Evolutionary conservation across 2,888 invertebrate species (phyloP).

Genomic region (Eulithis testata): DNA sequence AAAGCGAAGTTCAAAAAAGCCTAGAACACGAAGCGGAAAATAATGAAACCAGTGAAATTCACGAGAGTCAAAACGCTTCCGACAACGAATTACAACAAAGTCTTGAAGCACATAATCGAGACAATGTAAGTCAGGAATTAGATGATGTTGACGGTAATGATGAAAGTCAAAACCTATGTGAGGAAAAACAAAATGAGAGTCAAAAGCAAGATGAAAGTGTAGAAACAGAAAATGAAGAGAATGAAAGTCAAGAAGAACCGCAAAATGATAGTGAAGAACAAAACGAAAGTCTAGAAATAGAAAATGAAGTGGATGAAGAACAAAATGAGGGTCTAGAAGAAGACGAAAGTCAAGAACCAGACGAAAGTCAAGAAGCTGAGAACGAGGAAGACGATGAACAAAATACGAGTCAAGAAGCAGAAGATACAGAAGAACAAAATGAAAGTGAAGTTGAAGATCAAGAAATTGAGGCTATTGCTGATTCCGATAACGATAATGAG

Average conservation of each 20-base stretch:
- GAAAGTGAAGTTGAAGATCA: slow-evolving; percentile 29
- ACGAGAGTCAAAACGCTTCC: neutral
- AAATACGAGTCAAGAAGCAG: slow-evolving; percentile 30
- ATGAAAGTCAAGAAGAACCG: slow-evolving; percentile 14
- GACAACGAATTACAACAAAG: slow-evolving; percentile 6
- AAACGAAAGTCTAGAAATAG: slow-evolving; percentile 25
- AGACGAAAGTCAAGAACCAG: slow-evolving; percentile 28
- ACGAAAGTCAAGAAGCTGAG: slow-evolving; percentile 34
- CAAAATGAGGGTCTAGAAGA: slow-evolving; percentile 29
- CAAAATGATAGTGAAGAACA: slow-evolving; percentile 21
- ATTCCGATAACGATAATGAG: slow-evolving; percentile 33
- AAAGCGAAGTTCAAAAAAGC: slow-evolving; percentile 16
- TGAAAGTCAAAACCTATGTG: slow-evolving; percentile 29
- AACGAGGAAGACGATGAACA: slow-evolving; percentile 29
- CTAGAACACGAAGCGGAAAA: slow-evolving; percentile 8
- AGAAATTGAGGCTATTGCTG: slow-evolving; percentile 24
- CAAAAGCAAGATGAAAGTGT: slow-evolving; percentile 20
- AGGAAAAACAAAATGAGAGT: slow-evolving; percentile 17
- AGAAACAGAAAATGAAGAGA: slow-evolving; percentile 16
- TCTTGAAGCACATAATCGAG: slow-evolving; percentile 16
- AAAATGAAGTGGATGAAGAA: slow-evolving; percentile 22
- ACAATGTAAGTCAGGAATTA: slow-evolving; percentile 20
- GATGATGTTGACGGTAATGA: slow-evolving; percentile 31
- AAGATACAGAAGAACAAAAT: slow-evolving; percentile 31
- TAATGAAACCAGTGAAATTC: slow-evolving; percentile 4